These are phyloP conservation scores for Oryzias dopingdopingensis DNA, from an alignment of 2,797 vertebrate species.

Conservation along the genomic window DNA sequence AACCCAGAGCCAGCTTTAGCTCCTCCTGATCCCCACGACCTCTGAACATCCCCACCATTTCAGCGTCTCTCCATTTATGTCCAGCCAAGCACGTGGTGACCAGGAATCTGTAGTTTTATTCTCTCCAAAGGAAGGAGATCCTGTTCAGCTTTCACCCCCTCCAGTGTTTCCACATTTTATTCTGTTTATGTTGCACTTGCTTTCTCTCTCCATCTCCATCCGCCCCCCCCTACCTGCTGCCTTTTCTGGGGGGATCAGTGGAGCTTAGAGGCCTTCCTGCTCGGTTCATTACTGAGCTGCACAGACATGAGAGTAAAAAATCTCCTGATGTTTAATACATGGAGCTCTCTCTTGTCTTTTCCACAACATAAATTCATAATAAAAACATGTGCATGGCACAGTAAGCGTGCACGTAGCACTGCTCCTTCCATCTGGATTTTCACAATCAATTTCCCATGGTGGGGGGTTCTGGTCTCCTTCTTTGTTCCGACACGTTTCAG, in stretches of 20 bases:
- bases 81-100: conserved; percentile 71
- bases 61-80: conserved; percentile 69
- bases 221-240: conserved; percentile 41
- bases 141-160: conserved; percentile 48
- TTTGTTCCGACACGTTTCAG: conserved; percentile 67
- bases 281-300: conserved; percentile 67
- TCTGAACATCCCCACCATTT: conserved; percentile 66
- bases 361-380: conserved; percentile 66
- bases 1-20: conserved; percentile 70
- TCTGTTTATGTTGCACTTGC: conserved; percentile 53
- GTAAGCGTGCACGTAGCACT: conserved; percentile 52
- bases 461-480: conserved; percentile 22
- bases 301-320: conserved; percentile 57
- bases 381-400: conserved; percentile 53
- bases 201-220: conserved; percentile 24
- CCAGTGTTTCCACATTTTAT: conserved; percentile 55
- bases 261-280: conserved; percentile 71
- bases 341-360: conserved; percentile 62
- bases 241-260: conserved; percentile 66
- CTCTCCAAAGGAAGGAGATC: conserved; percentile 57
- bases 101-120: conserved; percentile 73
- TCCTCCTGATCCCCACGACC: conserved; percentile 64
- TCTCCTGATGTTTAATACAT: conserved; percentile 70
- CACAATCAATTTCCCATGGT: conserved; percentile 44
- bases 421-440: conserved; percentile 45